Evolutionary conservation across 2,888 invertebrate genomes (phyloP), one percentile per base, ranked within the genome.

Genomic region (Macrosiphum euphorbiae): DNA sequence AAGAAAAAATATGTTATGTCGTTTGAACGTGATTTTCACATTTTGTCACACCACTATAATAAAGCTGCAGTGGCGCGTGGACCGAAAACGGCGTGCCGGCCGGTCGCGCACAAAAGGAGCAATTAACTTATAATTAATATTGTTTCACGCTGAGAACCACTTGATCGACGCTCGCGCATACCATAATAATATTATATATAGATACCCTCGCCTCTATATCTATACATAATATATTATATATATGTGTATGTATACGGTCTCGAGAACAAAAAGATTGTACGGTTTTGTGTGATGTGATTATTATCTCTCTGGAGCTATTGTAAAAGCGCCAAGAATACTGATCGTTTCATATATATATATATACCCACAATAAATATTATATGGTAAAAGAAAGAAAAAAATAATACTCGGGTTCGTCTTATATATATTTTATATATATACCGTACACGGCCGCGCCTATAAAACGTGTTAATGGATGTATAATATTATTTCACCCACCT

Each of bases 391-490:
- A 85, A 91, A 85, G 84, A 91, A 67, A 35, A 47, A 61, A 90
- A 89, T 44, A 89, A 58, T 55, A 44, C 89, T 44, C 58, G 47
- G 47, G 86, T 87, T n/a, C 47, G 35, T 78, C 35, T 78, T 52
- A 85, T 85, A 11, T 85, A 84, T 44, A 16, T 35, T 52, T 13
- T 92, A 35, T 67, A 20, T 50, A n/a, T 61, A 16, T n/a, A 24
- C 78, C 78, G 78, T 78, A 78, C 67, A 44, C 88, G 89, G 78
- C 92, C 92, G 92, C 92, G 92, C 92, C 92, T 89, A 84, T 93
- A 94, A 94, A 94, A 94, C 94, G 94, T 94, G 94, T 94, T 94
- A 94, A 94, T 94, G 94, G 94, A 94, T 86, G 85, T 94, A 90
- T 92, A 67, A 50, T 90, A 94, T 94, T 94, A 90, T 94, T 94